A percentile compares a stretch with the other conserved stretches of the same genome.
phyloP scores from a whole-genome alignment of 2,797 vertebrate genomes.

The Sylvilagus floridanus region DNA sequence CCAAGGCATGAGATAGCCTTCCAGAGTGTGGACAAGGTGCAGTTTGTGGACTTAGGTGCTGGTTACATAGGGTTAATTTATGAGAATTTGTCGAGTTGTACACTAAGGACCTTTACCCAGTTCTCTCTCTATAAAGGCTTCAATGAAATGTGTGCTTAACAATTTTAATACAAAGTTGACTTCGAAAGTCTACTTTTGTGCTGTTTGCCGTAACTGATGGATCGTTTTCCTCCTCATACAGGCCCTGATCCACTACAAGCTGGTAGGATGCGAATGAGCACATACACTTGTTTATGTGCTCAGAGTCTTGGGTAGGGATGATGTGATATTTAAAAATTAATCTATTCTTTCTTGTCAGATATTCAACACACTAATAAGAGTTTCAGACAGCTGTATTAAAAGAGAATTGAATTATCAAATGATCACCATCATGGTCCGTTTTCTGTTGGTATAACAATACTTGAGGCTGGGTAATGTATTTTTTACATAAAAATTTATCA shows the following conservation, averaged over 20 bases:
- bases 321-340: slow-evolving; percentile 39
- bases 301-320: neutral
- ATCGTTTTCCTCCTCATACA: neutral
- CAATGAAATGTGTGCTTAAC: neutral
- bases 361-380: neutral
- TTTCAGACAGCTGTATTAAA: slow-evolving; percentile 49
- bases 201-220: neutral
- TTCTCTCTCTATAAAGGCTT: neutral
- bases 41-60: neutral
- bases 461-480: no score
- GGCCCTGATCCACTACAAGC: neutral
- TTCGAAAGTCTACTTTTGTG: slow-evolving; percentile 26
- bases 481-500: no score
- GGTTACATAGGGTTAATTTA: neutral
- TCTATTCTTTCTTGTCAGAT: slow-evolving; percentile 53
- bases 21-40: neutral
- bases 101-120: neutral
- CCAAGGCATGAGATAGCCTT: neutral
- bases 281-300: neutral
- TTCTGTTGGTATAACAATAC: no score
- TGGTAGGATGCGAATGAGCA: neutral
- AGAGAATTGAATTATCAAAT: neutral
- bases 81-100: neutral
- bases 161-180: neutral
- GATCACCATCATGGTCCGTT: no score